Evolutionary conservation across 92 coral and sea anemone species (phyloP).

Genomic region (Isaurus tuberculatus): DNA sequence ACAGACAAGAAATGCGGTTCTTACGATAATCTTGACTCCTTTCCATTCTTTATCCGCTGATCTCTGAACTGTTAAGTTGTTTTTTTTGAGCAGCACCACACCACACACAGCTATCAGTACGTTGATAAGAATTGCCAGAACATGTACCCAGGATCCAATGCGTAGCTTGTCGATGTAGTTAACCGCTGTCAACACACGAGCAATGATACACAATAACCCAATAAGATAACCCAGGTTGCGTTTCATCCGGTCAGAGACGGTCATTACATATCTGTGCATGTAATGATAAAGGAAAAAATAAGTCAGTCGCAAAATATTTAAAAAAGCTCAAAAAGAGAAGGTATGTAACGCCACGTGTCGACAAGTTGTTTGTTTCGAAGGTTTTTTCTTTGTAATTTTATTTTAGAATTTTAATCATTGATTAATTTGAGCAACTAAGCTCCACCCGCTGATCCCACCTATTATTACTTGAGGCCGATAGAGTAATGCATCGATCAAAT

Average conservation of each 20-base stretch:
- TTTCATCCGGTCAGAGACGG: conserved; percentile 35
- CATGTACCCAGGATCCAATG: conserved; percentile 41
- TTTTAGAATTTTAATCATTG: too few relatives aligned
- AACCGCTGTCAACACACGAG: conserved; percentile 54
- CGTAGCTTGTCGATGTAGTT: conserved; percentile 41
- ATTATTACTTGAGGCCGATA: too few relatives aligned
- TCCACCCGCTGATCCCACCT: too few relatives aligned
- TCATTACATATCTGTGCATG: conserved; percentile 15
- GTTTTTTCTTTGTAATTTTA: too few relatives aligned
- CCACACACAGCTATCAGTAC: conserved; percentile 42
- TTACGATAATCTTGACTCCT: conserved; percentile 62
- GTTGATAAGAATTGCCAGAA: conserved; percentile 43
- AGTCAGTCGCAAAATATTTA: background rate
- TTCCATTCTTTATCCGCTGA: conserved; percentile 30
- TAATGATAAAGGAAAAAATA: background rate
- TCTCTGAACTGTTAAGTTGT: conserved; percentile 43
- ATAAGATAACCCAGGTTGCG: conserved; percentile 56
- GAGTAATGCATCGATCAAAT: too few relatives aligned
- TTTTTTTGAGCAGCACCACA: conserved; percentile 50
- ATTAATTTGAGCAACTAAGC: too few relatives aligned
- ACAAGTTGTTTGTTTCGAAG: too few relatives aligned
- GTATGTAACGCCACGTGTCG: too few relatives aligned
- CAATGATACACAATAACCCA: conserved; percentile 57
- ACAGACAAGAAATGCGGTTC: background rate
- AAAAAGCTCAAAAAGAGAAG: too few relatives aligned